Base-by-base conservation (phyloP, 2,113 vertebrate species). In the Crotalus helleri region DNA sequence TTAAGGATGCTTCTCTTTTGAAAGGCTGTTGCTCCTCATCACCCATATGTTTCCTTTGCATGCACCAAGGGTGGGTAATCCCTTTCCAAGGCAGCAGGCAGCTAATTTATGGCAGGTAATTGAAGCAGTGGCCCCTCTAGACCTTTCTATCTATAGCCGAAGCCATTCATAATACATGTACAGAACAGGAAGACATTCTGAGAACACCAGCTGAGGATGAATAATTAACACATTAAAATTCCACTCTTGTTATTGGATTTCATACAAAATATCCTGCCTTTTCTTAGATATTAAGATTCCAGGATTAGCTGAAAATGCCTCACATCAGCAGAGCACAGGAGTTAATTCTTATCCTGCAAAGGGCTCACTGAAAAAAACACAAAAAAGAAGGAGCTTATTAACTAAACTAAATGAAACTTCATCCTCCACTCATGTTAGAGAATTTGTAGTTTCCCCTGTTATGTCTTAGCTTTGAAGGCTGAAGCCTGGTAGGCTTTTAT, bases 171-270 rank as follows among this genome's bases (percentile, higher is more conserved):
- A 91, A 33, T 54, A 29, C 8, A 85, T 44, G 54, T 24, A 86
- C 3, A 61, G 58, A 92, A 58, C 46, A 94, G 57, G 54, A 95
- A 94, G 92, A 86, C 69, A 58, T 81, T 92, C 57, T 33, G 59
- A 95, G 95, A 94, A 87, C 91, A n/a, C 24, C 91, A 93, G n/a
- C 33, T 91, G 92, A 85, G 89, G 87, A 90, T 17, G 15, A 93
- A 46, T 61, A 90, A 94, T 87, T 69, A 85, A 10, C 53, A 85
- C 92, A 85, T 94, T 91, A 94, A 29, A 86, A 39, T 2, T 23
- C 94, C 21, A 95, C 51, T 58, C 51, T n/a, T 8, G 0, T 49
- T 89, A 74, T n/a, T 95, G 3, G 1, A 94, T 97, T 94, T 95
- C 90, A 93, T 21, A 44, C 1, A 46, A 15, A 9, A 91, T 3